phyloP scores from a whole-genome alignment of 2,113 vertebrate species.

The Colius striatus region DNA sequence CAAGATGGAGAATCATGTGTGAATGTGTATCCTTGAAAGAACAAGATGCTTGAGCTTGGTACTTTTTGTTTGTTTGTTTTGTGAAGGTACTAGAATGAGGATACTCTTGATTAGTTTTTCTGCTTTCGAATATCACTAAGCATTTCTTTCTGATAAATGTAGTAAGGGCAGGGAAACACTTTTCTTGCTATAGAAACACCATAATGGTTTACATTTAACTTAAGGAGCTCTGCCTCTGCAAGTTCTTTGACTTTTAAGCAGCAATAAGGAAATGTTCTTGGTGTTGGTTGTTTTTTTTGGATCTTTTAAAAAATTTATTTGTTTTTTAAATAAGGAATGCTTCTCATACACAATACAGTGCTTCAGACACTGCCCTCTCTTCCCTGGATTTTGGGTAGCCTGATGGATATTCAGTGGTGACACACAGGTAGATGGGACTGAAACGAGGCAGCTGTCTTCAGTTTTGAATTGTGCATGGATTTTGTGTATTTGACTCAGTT shows the following conservation, averaged over 20 bases:
- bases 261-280: background rate
- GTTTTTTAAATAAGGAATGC: background rate
- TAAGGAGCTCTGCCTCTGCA: background rate
- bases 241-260: background rate
- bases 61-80: background rate
- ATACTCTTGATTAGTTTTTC: slow-evolving; percentile 8
- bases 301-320: too few relatives aligned
- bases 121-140: slow-evolving; percentile 3
- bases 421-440: background rate
- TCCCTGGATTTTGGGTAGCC: background rate
- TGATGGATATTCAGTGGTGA: background rate
- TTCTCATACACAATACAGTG: accelerated
- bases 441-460: background rate
- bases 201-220: background rate
- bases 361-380: background rate
- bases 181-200: background rate
- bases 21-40: slow-evolving; percentile 18
- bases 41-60: background rate
- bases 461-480: background rate
- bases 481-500: background rate
- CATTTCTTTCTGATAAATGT: background rate
- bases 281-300: too few relatives aligned
- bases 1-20: background rate
- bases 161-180: background rate
- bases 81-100: background rate